Evolutionary conservation across 1,140 invertebrate genomes (phyloP), one percentile per base, ranked within the genome.

Genomic region (Cotesia glomerata): DNA sequence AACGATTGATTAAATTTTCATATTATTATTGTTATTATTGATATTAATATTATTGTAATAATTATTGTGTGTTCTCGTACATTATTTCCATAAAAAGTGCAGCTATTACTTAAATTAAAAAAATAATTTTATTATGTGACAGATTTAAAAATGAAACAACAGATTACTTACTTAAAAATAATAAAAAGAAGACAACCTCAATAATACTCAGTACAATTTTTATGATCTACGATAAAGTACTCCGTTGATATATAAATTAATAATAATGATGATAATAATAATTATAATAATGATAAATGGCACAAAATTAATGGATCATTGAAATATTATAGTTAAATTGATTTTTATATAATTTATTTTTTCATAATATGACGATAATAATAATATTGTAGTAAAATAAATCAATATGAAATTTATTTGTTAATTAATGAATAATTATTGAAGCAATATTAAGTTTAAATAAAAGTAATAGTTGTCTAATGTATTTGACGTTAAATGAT

Each of bases 391-490:
- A 39, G 13, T 39, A 69, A 51, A 63, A 35, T n/a, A 26, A 36
- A 36, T 35, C 16, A 14, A 58, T 14, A 5, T 36, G 35, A 35
- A 59, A 34, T 71, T 71, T 36, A 51, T 71, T 56, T n/a, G 18
- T 51, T 36, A 39, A 14, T 45, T 69, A 61, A 69, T 69, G 16
- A 39, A 69, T 69, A 56, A 68, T 68, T 68, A 49, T 35, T 45
- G 4, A 71, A 71, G 69, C 69, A 71, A 71, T 71, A 71, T 71
- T 71, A 71, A 34, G 18, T 71, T 71, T 63, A 35, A 52, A 2
- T 59, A 51, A 62, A 63, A 26, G 14, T 52, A 65, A 69, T 16
- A 64, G 45, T 64, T 36, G 35, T 36, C 32, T 34, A 39, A 26
- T 26, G 26, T 26, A 26, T 26, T 26, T 5, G 45, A 64, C 8